Conservation (phyloP, 2,113 vertebrate genomes). For the Heliornis fulica region DNA sequence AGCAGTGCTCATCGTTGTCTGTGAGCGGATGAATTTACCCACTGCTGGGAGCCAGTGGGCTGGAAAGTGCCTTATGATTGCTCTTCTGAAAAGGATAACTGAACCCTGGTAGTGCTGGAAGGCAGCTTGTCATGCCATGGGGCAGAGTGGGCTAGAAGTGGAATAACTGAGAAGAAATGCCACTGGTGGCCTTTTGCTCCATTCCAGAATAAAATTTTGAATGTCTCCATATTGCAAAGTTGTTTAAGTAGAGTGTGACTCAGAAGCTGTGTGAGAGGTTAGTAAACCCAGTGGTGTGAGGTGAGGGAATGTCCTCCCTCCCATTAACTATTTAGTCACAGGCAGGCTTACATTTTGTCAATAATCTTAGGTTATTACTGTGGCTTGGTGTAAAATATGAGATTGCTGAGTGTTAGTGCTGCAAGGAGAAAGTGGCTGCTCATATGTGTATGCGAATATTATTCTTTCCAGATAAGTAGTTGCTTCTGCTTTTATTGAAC, state of each 20-base stretch:
- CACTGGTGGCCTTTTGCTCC: neutral
- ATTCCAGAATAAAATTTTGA: neutral
- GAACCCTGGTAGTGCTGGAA: neutral
- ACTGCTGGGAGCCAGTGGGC: constrained; percentile 2
- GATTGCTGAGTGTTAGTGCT: neutral
- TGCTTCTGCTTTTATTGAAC: neutral
- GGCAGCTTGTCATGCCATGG: neutral
- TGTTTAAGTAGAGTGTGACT: neutral
- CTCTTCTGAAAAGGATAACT: neutral
- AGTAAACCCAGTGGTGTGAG: neutral
- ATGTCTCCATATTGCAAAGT: neutral
- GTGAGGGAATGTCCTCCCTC: neutral
- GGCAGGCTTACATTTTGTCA: neutral
- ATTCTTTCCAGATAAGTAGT: neutral
- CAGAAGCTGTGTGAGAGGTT: neutral
- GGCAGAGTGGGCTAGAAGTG: neutral
- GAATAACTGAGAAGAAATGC: neutral
- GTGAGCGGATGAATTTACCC: neutral
- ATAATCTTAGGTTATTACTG: neutral
- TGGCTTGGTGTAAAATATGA: neutral
- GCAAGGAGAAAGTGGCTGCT: neutral
- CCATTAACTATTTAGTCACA: neutral
- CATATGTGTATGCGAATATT: neutral
- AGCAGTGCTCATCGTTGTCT: neutral
- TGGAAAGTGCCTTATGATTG: constrained; percentile 4